Evolutionary conservation across 2,113 vertebrate genomes (phyloP).

Genomic region (Synodontis membranacea): DNA sequence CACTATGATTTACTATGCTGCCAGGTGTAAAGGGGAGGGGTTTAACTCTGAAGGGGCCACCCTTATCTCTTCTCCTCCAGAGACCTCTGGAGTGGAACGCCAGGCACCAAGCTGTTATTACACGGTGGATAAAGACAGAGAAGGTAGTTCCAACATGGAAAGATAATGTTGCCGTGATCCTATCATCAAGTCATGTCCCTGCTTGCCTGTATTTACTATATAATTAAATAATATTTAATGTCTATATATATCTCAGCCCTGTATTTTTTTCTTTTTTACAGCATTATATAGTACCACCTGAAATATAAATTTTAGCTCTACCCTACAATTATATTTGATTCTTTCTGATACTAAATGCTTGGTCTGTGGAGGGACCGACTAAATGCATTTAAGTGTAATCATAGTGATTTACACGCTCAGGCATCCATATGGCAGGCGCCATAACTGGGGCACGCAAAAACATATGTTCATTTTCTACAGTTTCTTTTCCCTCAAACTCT

Average conservation of each 20-base stretch:
- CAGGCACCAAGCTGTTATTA: slow-evolving; percentile 2
- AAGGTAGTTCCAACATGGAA: background rate
- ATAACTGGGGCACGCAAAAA: background rate
- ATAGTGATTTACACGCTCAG: slow-evolving; percentile 14
- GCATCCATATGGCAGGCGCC: slow-evolving; percentile 29
- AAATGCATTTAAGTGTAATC: background rate
- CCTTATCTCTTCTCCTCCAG: background rate
- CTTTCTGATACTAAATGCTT: background rate
- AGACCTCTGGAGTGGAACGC: background rate
- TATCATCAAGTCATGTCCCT: background rate
- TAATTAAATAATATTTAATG: background rate
- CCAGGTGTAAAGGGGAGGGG: background rate
- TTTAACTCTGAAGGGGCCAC: background rate
- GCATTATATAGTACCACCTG: background rate
- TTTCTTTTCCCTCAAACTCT: slow-evolving; percentile 9
- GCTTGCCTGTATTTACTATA: background rate
- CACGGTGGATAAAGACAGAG: background rate
- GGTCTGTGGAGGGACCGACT: background rate
- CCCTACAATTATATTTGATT: background rate
- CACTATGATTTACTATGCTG: background rate
- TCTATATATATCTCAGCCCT: background rate
- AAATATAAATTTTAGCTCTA: background rate
- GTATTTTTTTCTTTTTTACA: background rate
- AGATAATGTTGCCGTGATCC: background rate
- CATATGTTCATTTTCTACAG: slow-evolving; percentile 30